Evolutionary conservation across 2,888 invertebrate species (phyloP).

Genomic region (Caenorhabditis panamensis): DNA sequence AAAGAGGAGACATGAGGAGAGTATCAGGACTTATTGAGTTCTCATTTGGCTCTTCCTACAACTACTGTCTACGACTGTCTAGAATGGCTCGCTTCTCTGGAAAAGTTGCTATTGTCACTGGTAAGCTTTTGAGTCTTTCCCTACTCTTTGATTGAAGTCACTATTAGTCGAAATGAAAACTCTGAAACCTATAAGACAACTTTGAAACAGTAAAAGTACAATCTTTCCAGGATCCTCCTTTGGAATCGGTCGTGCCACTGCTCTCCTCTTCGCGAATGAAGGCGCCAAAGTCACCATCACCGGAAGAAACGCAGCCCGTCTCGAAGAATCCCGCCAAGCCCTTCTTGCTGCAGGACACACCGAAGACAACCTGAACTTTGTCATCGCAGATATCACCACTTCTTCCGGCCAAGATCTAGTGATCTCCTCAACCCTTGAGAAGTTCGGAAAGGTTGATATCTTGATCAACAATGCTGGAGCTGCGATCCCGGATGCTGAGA

Average conservation of each 20-base stretch:
- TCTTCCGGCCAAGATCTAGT: slow-evolving; percentile 40
- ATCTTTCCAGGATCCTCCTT: slow-evolving; percentile 54
- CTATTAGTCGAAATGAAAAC: too few species aligned
- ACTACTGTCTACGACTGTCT: too few species aligned
- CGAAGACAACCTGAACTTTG: slow-evolving; percentile 9
- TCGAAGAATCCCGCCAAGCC: slow-evolving; percentile 41
- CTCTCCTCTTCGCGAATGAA: slow-evolving; percentile 61
- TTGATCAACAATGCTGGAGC: slow-evolving; percentile 32
- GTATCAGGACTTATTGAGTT: too few species aligned
- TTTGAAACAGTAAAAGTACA: too few species aligned
- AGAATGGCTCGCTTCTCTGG: slow-evolving; percentile 5
- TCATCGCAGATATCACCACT: slow-evolving; percentile 48
- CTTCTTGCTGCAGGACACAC: slow-evolving; percentile 31
- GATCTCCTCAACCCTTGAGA: slow-evolving; percentile 42
- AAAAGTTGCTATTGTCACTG: slow-evolving; percentile 1
- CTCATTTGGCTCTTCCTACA: too few species aligned
- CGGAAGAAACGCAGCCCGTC: slow-evolving; percentile 55
- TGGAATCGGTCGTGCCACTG: slow-evolving; percentile 65
- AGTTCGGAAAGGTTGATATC: slow-evolving; percentile 53
- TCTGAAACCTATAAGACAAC: too few species aligned
- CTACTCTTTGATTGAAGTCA: neutral
- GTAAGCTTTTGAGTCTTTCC: neutral
- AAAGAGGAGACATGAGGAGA: too few species aligned
- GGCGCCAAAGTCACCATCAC: slow-evolving; percentile 63
- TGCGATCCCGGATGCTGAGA: slow-evolving; percentile 17